These are phyloP conservation scores for Cynopterus brachyotis DNA, from an alignment of 2,113 vertebrate genomes.

Conservation along the genomic window DNA sequence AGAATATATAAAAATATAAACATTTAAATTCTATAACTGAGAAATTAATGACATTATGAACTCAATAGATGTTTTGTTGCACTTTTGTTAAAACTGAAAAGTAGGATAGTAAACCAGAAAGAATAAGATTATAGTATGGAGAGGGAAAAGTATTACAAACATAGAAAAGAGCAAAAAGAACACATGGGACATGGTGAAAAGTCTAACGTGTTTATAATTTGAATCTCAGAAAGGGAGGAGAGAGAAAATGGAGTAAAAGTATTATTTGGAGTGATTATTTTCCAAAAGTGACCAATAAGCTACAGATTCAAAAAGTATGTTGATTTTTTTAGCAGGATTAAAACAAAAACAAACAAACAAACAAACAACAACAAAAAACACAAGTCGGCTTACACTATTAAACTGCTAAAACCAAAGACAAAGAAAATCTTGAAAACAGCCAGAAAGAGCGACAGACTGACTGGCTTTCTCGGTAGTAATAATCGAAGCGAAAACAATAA, in stretches of 20 bases:
- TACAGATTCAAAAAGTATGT: background rate
- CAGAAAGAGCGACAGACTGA: background rate
- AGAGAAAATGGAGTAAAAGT: background rate
- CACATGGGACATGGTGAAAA: background rate
- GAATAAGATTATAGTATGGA: background rate
- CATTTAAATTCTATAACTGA: background rate
- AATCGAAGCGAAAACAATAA: background rate
- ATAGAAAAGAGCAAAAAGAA: background rate
- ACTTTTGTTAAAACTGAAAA: background rate
- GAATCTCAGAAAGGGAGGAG: background rate
- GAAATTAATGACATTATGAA: background rate
- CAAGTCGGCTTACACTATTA: background rate
- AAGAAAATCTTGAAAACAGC: background rate
- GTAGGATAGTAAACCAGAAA: background rate
- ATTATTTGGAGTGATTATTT: background rate
- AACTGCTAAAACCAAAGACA: background rate
- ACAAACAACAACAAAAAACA: no score
- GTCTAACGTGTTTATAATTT: background rate
- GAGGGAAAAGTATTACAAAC: background rate
- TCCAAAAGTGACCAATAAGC: constrained; percentile 3
- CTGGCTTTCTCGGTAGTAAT: background rate
- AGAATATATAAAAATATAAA: constrained; percentile 11
- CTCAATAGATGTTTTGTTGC: background rate
- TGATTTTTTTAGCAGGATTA: background rate
- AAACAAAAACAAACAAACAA: background rate